Base-by-base conservation (phyloP, 2,888 invertebrate genomes). In the Diadegma fenestrale region DNA sequence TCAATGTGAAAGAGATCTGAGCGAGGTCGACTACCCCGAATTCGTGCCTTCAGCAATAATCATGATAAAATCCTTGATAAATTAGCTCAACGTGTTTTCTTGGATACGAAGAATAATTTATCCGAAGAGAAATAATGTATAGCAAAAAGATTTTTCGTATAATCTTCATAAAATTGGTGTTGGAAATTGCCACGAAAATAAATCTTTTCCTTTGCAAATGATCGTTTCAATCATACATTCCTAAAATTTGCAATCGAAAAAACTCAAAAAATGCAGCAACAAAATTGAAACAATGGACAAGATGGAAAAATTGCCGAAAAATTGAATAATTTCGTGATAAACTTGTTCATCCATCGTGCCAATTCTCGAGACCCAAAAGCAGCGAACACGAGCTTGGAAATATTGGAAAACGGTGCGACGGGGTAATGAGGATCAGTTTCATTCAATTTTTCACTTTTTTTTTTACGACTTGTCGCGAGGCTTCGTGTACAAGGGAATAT, bases 41-140 rank as follows among this genome's bases (percentile, higher is more conserved):
- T 68, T 68, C 43, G 75, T 61, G 61, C 61, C 26, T 37, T 66
- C 77, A 19, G 7, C 17, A 30, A 48, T 63, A 78, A 68, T 66
- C 43, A 68, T 43, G 41, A 41, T 68, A 22, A 26, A 37, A 64
- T 58, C 58, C 58, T 58, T 63, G 63, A 63, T 63, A 75, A 61
- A 64, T n/a, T 19, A 14, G 33, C 30, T 14, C 5, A 17, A 33
- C n/a, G 45, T 26, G 45, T 63, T 41, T 75, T 63, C 14, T 19
- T 4, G 12, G 33, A 63, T 26, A 37, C 6, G 33, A 3, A 17
- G 26, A 1, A 75, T 75, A 61, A 75, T 63, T 63, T 61, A 63
- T 68, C 45, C 43, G 8, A 26, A 1, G 19, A 30, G 19, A 66
- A 66, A 66, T n/a, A n/a, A n/a, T n/a, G n/a, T n/a, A 12, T 37